These are phyloP conservation scores for Pipistrellus pipistrellus DNA, from an alignment of 2,797 vertebrate species.

Conservation along the genomic window DNA sequence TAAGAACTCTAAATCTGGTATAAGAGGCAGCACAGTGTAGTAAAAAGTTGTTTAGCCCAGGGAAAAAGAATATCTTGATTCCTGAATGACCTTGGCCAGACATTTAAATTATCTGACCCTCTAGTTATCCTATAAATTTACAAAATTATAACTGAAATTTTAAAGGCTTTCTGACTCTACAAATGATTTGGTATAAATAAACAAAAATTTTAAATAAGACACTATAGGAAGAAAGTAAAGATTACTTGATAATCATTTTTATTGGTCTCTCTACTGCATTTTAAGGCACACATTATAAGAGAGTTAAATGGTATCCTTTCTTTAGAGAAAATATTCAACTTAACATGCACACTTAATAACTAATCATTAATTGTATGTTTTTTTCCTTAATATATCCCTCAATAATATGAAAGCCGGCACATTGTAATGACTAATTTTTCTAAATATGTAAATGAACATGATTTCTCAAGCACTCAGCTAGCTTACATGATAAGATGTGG, in stretches of 20 bases:
- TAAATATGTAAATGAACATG: neutral
- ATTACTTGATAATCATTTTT: neutral
- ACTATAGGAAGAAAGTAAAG: neutral
- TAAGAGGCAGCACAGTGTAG: neutral
- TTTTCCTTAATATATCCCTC: neutral
- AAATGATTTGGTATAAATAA: neutral
- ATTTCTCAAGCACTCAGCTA: neutral
- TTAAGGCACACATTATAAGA: neutral
- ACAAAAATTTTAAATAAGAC: neutral
- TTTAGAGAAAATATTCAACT: conserved; percentile 15
- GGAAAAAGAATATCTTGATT: neutral
- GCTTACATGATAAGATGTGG: neutral
- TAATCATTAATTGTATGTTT: neutral
- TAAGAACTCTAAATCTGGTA: neutral
- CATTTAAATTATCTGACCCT: neutral
- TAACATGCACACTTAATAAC: neutral
- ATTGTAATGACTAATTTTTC: neutral
- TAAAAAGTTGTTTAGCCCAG: neutral
- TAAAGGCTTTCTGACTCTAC: neutral
- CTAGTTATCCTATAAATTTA: neutral
- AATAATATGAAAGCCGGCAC: neutral
- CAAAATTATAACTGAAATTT: neutral
- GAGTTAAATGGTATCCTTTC: neutral
- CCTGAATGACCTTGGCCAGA: neutral
- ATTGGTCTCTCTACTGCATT: neutral